Base-by-base conservation (phyloP, 2,113 vertebrate genomes). In the Leptodactylus fuscus region DNA sequence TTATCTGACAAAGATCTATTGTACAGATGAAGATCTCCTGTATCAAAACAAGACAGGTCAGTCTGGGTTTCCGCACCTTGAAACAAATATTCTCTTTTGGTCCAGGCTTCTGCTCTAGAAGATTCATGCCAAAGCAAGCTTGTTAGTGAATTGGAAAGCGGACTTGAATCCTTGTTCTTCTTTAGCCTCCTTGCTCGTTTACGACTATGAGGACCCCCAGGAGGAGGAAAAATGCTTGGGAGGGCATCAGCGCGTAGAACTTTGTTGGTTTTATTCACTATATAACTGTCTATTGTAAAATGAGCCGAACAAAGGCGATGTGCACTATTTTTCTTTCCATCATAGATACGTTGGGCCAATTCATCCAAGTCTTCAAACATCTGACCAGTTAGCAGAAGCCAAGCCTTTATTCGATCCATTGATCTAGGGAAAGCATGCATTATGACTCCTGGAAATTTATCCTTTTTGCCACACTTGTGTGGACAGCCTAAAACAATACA, bases 321-420 rank as follows among this genome's bases (percentile, higher is more conserved):
- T 1, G 27, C 13, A 8, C 2, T 32, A 22, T 1, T 32, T 34
- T 65, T 62, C 13, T 62, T 62, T 3, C 58, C n/a, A 24, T 62
- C 58, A 12, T 62, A 62, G 58, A 62, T 62, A 9, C 58, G 58
- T 62, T 65, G 60, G 16, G 60, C 60, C 60, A 65, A 32, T 65
- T 5, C 60, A 18, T 65, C 60, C 11, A 65, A 5, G 15, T 65
- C 60, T 65, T 65, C 60, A 65, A 29, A 65, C 5, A 32, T 32
- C 60, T 65, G 60, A 65, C 60, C 60, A 8, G 13, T 65, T 5
- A 4, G 13, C 27, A 32, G 13, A 16, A 65, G 60, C 60, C 60
- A 65, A 65, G 27, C 11, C 29, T 65, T 65, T 15, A 65, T 65
- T 32, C 29, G 29, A 65, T 65, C 60, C 27, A 65, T 3, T 1